Conservation (phyloP, 2,797 vertebrate genomes). For the Mus minutoides region DNA sequence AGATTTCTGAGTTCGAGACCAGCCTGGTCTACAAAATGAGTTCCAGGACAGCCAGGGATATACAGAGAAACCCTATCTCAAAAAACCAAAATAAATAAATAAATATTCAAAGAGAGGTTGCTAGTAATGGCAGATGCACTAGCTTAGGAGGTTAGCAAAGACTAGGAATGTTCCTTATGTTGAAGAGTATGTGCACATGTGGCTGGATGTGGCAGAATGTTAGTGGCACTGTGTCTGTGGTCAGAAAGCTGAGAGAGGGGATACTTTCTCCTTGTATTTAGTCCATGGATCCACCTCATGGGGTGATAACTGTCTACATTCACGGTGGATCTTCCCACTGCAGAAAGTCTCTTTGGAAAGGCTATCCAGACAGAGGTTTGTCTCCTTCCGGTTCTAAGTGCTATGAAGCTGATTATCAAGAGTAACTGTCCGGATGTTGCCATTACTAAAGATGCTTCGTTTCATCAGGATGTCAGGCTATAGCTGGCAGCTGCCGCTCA, state of each 20-base stretch:
- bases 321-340: neutral
- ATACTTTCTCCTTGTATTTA: neutral
- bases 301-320: neutral
- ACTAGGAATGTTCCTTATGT: neutral
- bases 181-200: neutral
- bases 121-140: neutral
- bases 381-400: neutral
- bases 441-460: neutral
- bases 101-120: neutral
- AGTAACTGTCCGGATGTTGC: neutral
- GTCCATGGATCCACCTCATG: neutral
- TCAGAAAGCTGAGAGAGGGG: neutral
- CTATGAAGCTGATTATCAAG: neutral
- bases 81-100: too few relatives aligned
- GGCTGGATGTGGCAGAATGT: neutral
- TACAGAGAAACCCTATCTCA: too few relatives aligned
- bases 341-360: neutral
- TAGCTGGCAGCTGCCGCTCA: neutral
- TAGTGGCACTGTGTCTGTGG: neutral
- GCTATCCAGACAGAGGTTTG: neutral
- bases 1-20: too few relatives aligned
- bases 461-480: neutral
- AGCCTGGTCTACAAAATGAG: too few relatives aligned
- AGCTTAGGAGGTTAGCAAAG: neutral
- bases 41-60: too few relatives aligned